Percentiles rank a stretch among this genome's conserved stretches.
Conservation (phyloP, 2,888 invertebrate species). For the Drosophila falleni region DNA sequence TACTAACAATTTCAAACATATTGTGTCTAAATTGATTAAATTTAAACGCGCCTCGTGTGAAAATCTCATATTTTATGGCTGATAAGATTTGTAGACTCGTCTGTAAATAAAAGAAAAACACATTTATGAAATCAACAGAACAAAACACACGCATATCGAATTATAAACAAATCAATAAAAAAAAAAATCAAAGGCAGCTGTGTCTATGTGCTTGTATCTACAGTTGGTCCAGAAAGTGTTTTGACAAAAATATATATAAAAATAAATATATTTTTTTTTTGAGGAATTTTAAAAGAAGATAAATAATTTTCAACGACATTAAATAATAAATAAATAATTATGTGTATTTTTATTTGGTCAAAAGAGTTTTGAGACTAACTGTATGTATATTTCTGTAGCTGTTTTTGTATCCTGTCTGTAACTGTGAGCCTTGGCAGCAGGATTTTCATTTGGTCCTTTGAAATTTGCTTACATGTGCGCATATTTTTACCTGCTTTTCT, state of each 20-base stretch:
- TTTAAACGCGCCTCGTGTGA: constrained; percentile 30
- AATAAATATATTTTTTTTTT: too few species aligned
- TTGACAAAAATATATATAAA: too few species aligned
- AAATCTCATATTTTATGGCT: constrained; percentile 49
- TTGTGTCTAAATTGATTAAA: constrained; percentile 50
- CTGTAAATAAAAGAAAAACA: constrained; percentile 52
- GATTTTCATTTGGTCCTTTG: constrained; percentile 51
- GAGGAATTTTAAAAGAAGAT: too few species aligned
- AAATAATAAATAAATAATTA: background rate
- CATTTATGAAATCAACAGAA: constrained; percentile 71
- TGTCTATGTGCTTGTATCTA: constrained; percentile 9
- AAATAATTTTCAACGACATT: too few species aligned
- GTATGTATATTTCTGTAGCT: constrained; percentile 11
- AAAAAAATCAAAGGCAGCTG: constrained; percentile 34
- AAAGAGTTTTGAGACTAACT: constrained; percentile 8
- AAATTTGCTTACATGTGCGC: constrained; percentile 79
- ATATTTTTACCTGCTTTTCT: constrained; percentile 66
- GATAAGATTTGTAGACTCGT: constrained; percentile 55
- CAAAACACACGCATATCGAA: constrained; percentile 39
- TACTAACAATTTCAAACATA: background rate
- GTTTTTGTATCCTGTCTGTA: constrained; percentile 19
- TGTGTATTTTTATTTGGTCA: background rate
- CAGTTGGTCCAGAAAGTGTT: background rate
- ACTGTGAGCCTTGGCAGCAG: constrained; percentile 31
- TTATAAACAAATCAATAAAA: constrained; percentile 74